Evolutionary conservation across 2,797 vertebrate genomes (phyloP).

Genomic region (Steatocranus sp.): DNA sequence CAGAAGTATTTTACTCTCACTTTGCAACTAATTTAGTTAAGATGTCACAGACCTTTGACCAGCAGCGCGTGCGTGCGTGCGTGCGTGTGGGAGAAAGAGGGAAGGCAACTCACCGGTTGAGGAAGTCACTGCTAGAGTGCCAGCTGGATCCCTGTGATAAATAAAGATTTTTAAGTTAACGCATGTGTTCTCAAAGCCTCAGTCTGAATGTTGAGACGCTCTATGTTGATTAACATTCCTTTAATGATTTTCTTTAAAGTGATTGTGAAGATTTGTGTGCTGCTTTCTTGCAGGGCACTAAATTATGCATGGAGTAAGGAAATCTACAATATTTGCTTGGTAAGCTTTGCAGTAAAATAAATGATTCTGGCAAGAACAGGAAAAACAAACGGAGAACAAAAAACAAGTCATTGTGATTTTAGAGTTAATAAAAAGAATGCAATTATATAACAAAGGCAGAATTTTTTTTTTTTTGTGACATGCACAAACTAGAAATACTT

Average conservation of each 20-base stretch:
- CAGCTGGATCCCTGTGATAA: conserved; percentile 75
- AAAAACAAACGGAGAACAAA: background rate
- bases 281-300: background rate
- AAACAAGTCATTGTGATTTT: accelerated
- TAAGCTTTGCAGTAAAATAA: background rate
- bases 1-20: background rate
- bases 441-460: background rate
- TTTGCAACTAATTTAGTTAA: background rate
- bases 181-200: background rate
- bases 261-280: background rate
- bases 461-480: background rate
- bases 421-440: background rate
- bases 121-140: conserved; percentile 75
- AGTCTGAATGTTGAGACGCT: background rate
- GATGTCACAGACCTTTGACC: background rate
- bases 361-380: background rate
- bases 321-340: background rate
- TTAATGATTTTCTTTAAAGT: background rate
- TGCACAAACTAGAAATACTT: conserved; percentile 28
- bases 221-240: background rate
- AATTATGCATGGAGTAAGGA: background rate
- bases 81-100: background rate
- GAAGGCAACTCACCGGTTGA: conserved; percentile 74
- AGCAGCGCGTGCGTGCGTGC: accelerated
- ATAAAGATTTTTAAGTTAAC: conserved; percentile 70